A percentile compares a stretch with the other conserved stretches of the same genome.
These are phyloP conservation scores for Ciconia nigra DNA, from an alignment of 2,797 vertebrate species.

Conservation along the genomic window DNA sequence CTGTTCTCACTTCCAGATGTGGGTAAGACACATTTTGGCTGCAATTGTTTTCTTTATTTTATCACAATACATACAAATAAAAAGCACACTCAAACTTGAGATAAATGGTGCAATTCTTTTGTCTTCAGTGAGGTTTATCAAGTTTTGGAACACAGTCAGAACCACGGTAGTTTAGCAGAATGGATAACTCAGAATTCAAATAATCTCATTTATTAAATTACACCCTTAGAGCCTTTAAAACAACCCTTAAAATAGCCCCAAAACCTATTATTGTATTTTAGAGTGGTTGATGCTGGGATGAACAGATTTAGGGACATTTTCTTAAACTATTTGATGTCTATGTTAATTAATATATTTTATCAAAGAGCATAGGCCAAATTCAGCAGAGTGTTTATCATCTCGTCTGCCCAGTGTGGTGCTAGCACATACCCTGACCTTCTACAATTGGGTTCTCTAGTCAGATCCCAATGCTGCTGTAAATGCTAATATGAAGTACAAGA, in stretches of 20 bases:
- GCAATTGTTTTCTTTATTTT: not conserved
- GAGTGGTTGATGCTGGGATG: not conserved
- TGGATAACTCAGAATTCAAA: not conserved
- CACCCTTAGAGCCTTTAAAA: not conserved
- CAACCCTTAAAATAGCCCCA: not conserved
- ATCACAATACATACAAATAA: not conserved
- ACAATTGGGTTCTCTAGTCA: not conserved
- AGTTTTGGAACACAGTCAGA: not conserved
- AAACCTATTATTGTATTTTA: not conserved
- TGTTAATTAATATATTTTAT: not conserved
- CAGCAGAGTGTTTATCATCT: not conserved
- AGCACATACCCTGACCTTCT: not conserved
- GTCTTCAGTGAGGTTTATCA: not conserved
- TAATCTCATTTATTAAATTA: not conserved
- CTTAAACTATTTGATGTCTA: not conserved
- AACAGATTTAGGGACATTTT: not conserved
- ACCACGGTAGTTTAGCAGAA: not conserved
- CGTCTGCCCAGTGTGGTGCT: not conserved
- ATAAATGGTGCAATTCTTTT: not conserved
- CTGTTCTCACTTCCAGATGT: not conserved
- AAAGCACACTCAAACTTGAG: rapidly evolving
- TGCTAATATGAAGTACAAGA: constrained; percentile 22
- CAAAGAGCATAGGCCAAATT: not conserved
- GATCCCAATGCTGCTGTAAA: not conserved
- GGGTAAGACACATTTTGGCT: not conserved